Percentiles rank a stretch among this genome's conserved stretches.
Conservation (phyloP, 2,888 invertebrate species). For the Chorisops tibialis region DNA sequence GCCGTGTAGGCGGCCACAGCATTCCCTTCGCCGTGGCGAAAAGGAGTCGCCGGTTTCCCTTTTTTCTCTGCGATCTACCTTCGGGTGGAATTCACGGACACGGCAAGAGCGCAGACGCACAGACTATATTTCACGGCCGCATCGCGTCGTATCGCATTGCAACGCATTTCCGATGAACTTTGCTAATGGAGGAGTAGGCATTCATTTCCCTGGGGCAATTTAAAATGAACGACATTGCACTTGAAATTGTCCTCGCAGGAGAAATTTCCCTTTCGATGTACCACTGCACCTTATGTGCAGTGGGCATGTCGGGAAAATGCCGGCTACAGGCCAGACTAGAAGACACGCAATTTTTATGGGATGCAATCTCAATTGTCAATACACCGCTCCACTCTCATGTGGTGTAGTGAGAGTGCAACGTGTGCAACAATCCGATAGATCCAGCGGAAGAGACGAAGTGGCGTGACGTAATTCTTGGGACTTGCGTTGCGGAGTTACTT, state of each 20-base stretch:
- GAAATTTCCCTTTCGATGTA: conserved; percentile 27
- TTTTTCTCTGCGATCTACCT: conserved; percentile 20
- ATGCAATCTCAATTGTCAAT: too few species aligned
- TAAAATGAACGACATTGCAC: conserved; percentile 25
- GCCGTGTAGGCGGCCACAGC: too few species aligned
- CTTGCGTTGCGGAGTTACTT: too few species aligned
- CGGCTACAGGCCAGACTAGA: conserved; percentile 4
- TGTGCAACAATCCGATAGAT: too few species aligned
- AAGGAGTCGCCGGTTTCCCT: conserved; percentile 23
- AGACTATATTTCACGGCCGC: background rate
- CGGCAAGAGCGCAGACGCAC: conserved; percentile 12
- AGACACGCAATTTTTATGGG: too few species aligned
- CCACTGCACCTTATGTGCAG: background rate
- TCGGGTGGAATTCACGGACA: conserved; percentile 18
- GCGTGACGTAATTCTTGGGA: too few species aligned
- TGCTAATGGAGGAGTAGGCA: background rate
- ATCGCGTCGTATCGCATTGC: background rate
- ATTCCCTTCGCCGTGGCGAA: too few species aligned
- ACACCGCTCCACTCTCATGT: too few species aligned
- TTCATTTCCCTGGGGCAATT: background rate
- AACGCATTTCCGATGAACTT: background rate
- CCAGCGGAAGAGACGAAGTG: too few species aligned
- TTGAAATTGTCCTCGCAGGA: conserved; percentile 12
- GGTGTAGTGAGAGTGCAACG: too few species aligned
- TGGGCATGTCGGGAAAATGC: background rate